These are phyloP conservation scores for Eupithecia tripunctaria DNA, from an alignment of 2,888 invertebrate genomes.

Conservation along the genomic window DNA sequence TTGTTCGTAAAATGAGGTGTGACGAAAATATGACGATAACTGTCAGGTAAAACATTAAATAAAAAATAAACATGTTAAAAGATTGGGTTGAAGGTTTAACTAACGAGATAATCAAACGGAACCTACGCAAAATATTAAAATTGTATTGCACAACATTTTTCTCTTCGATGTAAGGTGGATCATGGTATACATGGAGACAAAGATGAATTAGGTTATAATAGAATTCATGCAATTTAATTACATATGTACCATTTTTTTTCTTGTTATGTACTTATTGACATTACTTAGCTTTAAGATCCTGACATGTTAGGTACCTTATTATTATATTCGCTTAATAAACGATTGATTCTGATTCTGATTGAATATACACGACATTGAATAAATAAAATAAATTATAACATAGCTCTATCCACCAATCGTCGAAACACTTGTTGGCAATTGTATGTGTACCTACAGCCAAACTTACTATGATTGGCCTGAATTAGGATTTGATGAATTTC, in stretches of 20 bases:
- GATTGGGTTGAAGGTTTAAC: conserved; percentile 19
- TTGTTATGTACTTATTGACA: too few relatives aligned
- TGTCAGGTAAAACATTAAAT: conserved; percentile 24
- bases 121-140: conserved; percentile 33
- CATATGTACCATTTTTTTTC: too few relatives aligned
- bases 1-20: conserved; percentile 14
- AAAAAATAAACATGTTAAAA: conserved; percentile 19
- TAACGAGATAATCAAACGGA: conserved; percentile 20
- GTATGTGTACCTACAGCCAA: not conserved
- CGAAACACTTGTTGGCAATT: not conserved
- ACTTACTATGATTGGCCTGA: not conserved
- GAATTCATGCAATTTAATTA: too few relatives aligned
- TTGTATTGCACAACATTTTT: not conserved
- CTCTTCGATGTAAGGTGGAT: not conserved
- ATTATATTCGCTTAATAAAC: too few relatives aligned
- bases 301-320: too few relatives aligned
- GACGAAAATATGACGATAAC: conserved; percentile 29
- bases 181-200: too few relatives aligned
- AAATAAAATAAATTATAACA: too few relatives aligned
- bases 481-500: not conserved
- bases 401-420: not conserved
- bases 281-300: too few relatives aligned
- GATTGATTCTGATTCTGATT: too few relatives aligned
- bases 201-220: too few relatives aligned
- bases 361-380: too few relatives aligned